phyloP scores from a whole-genome alignment of 2,888 invertebrate genomes.

The Xylota segnis region DNA sequence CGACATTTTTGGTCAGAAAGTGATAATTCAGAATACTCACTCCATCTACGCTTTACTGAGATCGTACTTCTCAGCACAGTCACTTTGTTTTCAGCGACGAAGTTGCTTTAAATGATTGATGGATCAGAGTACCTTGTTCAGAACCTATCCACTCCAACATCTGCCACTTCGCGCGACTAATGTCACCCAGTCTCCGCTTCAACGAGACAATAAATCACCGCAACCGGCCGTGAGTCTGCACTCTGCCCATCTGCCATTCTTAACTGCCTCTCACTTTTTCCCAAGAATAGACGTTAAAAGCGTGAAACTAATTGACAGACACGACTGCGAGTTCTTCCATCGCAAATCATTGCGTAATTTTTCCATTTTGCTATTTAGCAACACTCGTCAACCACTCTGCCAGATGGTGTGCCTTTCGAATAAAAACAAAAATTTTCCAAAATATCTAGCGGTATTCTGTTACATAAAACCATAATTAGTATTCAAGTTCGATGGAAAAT shows the following conservation, averaged over 20 bases:
- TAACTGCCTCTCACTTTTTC: conserved; percentile 22
- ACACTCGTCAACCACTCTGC: conserved; percentile 12
- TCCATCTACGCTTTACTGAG: too few species aligned
- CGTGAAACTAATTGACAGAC: conserved; percentile 27
- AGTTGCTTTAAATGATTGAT: too few species aligned
- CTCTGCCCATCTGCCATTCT: conserved; percentile 16
- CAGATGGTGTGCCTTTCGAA: conserved; percentile 42
- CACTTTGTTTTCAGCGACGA: too few species aligned
- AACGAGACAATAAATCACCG: too few species aligned
- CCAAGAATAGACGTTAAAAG: not conserved
- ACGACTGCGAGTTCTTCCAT: conserved; percentile 9
- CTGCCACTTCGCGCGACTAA: not conserved
- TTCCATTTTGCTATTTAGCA: conserved; percentile 16
- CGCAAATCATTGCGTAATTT: conserved; percentile 22
- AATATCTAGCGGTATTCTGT: conserved; percentile 42
- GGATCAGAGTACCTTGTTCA: too few species aligned
- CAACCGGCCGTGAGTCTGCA: not conserved
- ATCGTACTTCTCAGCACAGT: too few species aligned
- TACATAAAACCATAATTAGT: conserved; percentile 62
- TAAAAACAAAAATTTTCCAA: conserved; percentile 7
- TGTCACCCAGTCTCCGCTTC: not conserved
- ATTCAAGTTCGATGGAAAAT: conserved; percentile 66
- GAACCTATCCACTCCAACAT: too few species aligned
- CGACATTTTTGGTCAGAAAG: too few species aligned
- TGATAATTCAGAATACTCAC: too few species aligned